Conservation (phyloP, 2,888 invertebrate species). For the Leptinotarsa haldemani region DNA sequence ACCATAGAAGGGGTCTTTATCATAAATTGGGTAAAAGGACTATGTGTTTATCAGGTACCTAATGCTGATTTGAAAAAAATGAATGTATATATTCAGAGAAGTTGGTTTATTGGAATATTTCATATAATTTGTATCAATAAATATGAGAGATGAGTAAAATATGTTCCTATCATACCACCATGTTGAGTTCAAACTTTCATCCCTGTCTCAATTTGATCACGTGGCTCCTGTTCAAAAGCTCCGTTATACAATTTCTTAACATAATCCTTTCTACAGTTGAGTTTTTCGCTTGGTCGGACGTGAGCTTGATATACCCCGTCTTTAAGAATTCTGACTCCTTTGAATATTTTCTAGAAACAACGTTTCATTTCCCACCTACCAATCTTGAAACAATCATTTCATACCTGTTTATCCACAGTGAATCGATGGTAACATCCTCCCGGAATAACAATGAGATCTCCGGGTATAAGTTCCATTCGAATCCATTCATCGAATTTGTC, state of each 20-base stretch:
- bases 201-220: neutral
- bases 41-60: too few species aligned
- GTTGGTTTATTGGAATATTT: neutral
- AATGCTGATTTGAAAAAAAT: too few species aligned
- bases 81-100: too few species aligned
- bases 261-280: slow-evolving; percentile 80
- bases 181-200: slow-evolving; percentile 1
- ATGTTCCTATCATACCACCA: neutral
- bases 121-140: neutral
- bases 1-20: too few species aligned
- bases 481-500: slow-evolving; percentile 88
- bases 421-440: slow-evolving; percentile 96
- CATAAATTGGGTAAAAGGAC: too few species aligned
- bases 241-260: slow-evolving; percentile 70
- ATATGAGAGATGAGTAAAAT: neutral
- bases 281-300: slow-evolving; percentile 86
- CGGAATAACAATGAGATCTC: slow-evolving; percentile 91
- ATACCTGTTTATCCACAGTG: slow-evolving; percentile 82
- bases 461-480: slow-evolving; percentile 81
- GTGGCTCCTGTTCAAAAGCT: slow-evolving; percentile 40
- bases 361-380: too few species aligned
- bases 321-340: slow-evolving; percentile 87
- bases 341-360: slow-evolving; percentile 77
- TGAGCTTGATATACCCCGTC: slow-evolving; percentile 91
- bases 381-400: slow-evolving; percentile 21